Percentiles rank a stretch among this genome's conserved stretches.
Conservation (phyloP, 2,113 vertebrate genomes). For the Myiozetetes cayanensis region DNA sequence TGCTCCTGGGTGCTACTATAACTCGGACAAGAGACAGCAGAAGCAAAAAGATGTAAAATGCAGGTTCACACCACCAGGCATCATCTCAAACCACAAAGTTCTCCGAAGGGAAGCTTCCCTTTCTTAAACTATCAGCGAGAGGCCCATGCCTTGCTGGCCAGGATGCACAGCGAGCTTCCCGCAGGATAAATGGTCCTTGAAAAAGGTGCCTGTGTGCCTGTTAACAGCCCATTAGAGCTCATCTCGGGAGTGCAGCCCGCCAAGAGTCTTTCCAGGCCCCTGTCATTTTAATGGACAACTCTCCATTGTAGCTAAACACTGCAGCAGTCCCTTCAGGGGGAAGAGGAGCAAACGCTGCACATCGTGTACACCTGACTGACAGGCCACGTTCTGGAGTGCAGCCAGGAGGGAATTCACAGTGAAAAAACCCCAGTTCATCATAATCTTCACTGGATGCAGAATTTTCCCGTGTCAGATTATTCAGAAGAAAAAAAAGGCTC, state of each 20-base stretch:
- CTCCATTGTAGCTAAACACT: background rate
- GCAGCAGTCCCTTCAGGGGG: background rate
- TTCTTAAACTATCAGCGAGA: background rate
- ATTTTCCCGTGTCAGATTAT: background rate
- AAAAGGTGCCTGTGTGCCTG: background rate
- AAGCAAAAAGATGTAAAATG: background rate
- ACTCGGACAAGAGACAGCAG: background rate
- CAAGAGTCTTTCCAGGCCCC: background rate
- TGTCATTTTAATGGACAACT: constrained; percentile 21
- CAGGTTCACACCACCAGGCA: accelerated
- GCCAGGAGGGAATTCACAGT: background rate
- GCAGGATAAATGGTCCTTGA: background rate
- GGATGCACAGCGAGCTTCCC: background rate
- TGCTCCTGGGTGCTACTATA: background rate
- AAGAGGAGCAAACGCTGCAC: background rate
- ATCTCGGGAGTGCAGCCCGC: background rate
- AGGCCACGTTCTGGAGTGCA: background rate
- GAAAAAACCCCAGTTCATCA: background rate
- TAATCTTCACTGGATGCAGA: background rate
- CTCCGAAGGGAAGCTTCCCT: background rate
- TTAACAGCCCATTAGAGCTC: background rate
- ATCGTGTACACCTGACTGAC: background rate
- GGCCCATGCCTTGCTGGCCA: background rate
- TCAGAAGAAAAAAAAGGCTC: background rate
- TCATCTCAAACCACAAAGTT: background rate